These are phyloP conservation scores for Cervus canadensis DNA, from an alignment of 2,113 vertebrate genomes.

Conservation along the genomic window DNA sequence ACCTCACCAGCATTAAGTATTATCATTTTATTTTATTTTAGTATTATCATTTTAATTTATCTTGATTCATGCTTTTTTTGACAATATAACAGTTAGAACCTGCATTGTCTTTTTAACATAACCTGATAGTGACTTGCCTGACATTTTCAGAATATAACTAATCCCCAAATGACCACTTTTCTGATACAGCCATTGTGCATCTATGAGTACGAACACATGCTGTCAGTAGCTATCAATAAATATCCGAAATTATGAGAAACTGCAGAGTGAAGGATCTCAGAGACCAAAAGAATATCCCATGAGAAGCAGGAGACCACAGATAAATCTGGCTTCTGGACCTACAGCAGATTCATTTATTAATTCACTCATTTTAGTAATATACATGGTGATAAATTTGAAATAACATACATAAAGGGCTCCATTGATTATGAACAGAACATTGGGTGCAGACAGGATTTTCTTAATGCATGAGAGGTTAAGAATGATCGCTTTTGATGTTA, in stretches of 20 bases:
- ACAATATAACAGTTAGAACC: not conserved
- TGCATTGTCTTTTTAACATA: not conserved
- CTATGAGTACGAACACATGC: not conserved
- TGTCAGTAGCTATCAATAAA: conserved; percentile 53
- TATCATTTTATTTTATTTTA: not conserved
- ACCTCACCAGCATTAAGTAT: not conserved
- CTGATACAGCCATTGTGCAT: not conserved
- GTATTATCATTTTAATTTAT: not conserved
- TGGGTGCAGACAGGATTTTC: conserved; percentile 60
- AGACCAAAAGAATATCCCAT: not conserved
- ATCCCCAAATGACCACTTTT: not conserved
- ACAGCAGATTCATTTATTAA: conserved; percentile 45
- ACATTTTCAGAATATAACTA: not conserved
- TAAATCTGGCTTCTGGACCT: conserved; percentile 38
- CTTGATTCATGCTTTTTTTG: not conserved
- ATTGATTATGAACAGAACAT: conserved; percentile 69
- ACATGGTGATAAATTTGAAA: conserved; percentile 64
- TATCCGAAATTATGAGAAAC: conserved; percentile 39
- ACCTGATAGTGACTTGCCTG: not conserved
- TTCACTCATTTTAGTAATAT: conserved; percentile 53
- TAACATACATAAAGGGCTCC: conserved; percentile 60
- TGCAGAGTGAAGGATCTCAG: not conserved
- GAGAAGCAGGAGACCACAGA: conserved; percentile 26
- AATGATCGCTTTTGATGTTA: conserved; percentile 67
- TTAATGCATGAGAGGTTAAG: conserved; percentile 67